phyloP scores from a whole-genome alignment of 2,113 vertebrate genomes.

The Gallinago jamesoni region DNA sequence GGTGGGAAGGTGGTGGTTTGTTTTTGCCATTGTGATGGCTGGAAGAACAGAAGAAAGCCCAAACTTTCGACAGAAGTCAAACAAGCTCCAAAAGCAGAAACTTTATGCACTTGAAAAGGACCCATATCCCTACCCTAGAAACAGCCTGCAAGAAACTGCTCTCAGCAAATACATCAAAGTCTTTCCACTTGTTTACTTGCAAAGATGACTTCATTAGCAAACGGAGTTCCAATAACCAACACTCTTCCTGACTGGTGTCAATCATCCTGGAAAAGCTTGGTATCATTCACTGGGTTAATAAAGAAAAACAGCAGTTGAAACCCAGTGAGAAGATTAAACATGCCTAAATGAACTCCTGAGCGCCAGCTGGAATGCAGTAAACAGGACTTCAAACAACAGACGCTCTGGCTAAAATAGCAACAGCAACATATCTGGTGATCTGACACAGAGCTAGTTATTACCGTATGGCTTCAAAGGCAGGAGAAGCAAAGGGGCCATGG shows the following conservation, averaged over 20 bases:
- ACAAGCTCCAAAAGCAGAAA: not conserved
- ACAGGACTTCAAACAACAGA: conserved; percentile 28
- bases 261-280: not conserved
- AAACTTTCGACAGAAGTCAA: not conserved
- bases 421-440: not conserved
- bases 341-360: not conserved
- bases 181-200: not conserved
- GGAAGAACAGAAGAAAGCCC: not conserved
- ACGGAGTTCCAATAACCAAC: not conserved
- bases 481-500: not conserved
- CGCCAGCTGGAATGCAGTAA: not conserved
- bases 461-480: not conserved
- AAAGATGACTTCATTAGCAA: conserved; percentile 3
- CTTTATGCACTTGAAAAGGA: not conserved
- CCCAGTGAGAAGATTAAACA: conserved; percentile 9
- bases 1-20: not conserved
- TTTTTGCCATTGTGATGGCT: not conserved
- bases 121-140: not conserved
- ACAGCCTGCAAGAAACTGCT: not conserved
- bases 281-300: not conserved
- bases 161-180: not conserved
- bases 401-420: not conserved
- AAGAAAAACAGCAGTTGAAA: conserved; percentile 17
- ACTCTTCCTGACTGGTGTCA: not conserved
- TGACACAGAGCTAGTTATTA: conserved; percentile 24